Conservation (phyloP, 2,888 invertebrate species). For the Toxonevra muliebris region DNA sequence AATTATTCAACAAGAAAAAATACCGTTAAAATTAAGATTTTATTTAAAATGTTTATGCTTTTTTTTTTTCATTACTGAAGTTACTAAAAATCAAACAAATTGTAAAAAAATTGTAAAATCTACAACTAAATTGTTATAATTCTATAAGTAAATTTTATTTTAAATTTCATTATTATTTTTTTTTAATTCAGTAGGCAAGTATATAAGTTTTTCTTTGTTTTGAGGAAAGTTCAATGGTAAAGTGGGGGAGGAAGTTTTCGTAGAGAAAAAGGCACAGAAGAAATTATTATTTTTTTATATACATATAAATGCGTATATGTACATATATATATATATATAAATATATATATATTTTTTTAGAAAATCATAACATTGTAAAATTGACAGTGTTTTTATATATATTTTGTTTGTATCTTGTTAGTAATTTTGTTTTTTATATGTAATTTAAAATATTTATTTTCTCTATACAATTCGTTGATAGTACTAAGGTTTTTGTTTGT, state of each 20-base stretch:
- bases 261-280: constrained; percentile 61
- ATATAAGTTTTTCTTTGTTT: background rate
- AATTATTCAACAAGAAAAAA: constrained; percentile 59
- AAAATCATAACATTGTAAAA: constrained; percentile 43
- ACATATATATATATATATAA: constrained; percentile 23
- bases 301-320: constrained; percentile 16
- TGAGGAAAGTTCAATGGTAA: background rate
- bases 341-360: constrained; percentile 46
- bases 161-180: too few relatives aligned
- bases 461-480: constrained; percentile 43
- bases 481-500: constrained; percentile 22
- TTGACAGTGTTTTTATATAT: constrained; percentile 45
- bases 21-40: constrained; percentile 26
- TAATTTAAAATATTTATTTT: constrained; percentile 19
- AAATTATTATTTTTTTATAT: constrained; percentile 51
- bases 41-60: background rate
- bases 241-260: constrained; percentile 18
- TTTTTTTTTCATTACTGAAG: background rate
- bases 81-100: too few relatives aligned
- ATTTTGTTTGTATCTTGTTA: background rate
- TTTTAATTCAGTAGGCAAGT: background rate
- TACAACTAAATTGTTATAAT: background rate
- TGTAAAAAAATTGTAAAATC: constrained; percentile 5
- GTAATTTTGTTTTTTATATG: constrained; percentile 34
- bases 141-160: background rate